phyloP scores from a whole-genome alignment of 2,888 invertebrate genomes.

The Onthophagus sagittarius region DNA sequence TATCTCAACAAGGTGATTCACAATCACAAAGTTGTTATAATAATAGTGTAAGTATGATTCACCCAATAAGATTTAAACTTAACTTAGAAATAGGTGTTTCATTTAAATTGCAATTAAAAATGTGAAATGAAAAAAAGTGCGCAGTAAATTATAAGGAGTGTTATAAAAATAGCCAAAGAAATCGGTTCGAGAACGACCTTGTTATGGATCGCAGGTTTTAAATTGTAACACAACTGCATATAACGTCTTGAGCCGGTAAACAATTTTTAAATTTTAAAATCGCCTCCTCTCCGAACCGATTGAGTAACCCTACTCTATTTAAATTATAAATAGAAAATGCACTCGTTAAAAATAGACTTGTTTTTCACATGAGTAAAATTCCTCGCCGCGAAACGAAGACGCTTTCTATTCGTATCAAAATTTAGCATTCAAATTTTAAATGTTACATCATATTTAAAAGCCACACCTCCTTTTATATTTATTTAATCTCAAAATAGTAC shows the following conservation, averaged over 20 bases:
- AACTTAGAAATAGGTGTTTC: neutral
- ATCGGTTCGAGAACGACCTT: neutral
- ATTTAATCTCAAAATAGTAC: too few species aligned
- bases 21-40: neutral
- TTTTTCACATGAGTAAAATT: neutral
- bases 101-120: neutral
- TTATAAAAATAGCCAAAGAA: neutral
- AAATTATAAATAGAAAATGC: neutral
- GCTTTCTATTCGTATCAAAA: neutral
- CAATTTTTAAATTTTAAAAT: neutral
- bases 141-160: neutral
- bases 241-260: neutral
- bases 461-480: neutral
- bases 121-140: neutral
- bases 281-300: neutral
- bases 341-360: neutral
- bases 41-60: neutral
- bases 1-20: neutral
- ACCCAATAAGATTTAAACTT: neutral
- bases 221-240: neutral
- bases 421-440: neutral
- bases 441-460: neutral
- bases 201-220: neutral
- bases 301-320: neutral
- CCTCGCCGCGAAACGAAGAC: neutral